phyloP scores from a whole-genome alignment of 2,113 vertebrate genomes.

The Prinia subflava region DNA sequence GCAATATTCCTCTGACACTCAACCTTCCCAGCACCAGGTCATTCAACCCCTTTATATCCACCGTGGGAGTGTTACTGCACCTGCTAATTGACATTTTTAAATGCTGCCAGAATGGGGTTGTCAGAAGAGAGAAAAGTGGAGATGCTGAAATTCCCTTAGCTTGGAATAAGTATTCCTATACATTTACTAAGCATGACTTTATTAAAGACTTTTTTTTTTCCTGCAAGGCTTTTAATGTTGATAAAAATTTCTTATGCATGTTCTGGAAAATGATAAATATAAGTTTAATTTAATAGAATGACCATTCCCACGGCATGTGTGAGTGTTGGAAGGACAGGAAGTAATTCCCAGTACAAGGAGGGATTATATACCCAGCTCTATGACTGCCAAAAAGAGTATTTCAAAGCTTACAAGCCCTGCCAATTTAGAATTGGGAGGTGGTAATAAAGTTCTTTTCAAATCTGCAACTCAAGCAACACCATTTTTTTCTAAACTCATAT shows the following conservation, averaged over 20 bases:
- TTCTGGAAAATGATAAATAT: not conserved
- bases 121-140: not conserved
- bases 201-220: not conserved
- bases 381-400: not conserved
- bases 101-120: not conserved
- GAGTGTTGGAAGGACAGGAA: not conserved
- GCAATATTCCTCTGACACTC: not conserved
- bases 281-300: not conserved
- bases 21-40: not conserved
- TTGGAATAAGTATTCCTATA: not conserved
- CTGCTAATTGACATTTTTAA: not conserved
- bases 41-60: not conserved
- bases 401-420: not conserved
- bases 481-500: not conserved
- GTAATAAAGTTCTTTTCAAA: not conserved
- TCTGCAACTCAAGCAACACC: not conserved
- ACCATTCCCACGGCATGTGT: not conserved
- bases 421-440: not conserved
- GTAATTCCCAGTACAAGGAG: not conserved
- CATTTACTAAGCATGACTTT: not conserved
- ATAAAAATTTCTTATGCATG: not conserved
- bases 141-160: not conserved
- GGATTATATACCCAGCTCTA: not conserved
- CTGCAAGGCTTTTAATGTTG: not conserved
- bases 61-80: not conserved